Conservation (phyloP, 2,888 invertebrate genomes). For the Aelia acuminata region DNA sequence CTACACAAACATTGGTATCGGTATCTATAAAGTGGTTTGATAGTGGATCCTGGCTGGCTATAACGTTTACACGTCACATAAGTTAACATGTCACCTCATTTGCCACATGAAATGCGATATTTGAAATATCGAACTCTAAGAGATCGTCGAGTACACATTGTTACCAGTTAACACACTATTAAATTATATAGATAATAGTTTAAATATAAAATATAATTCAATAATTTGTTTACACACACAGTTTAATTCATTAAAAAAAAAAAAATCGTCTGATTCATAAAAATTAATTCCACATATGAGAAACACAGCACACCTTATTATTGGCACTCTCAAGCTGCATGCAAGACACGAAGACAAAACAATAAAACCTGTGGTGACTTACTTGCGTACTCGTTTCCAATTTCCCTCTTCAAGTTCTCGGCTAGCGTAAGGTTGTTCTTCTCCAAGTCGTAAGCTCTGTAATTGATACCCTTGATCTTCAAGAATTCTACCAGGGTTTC, state of each 20-base stretch:
- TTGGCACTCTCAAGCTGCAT: slow-evolving; percentile 58
- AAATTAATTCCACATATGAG: not conserved
- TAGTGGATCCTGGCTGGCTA: not conserved
- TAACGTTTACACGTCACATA: slow-evolving; percentile 4
- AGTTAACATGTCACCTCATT: slow-evolving; percentile 28
- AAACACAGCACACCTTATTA: slow-evolving; percentile 43
- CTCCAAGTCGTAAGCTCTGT: slow-evolving; percentile 76
- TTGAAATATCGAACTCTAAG: not conserved
- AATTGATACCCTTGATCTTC: slow-evolving; percentile 70
- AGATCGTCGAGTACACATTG: not conserved
- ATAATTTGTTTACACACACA: not conserved
- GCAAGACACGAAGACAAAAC: slow-evolving; percentile 38
- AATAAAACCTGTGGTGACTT: slow-evolving; percentile 69
- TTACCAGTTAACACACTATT: not conserved
- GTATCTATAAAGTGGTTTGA: slow-evolving; percentile 15
- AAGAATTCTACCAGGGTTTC: slow-evolving; percentile 78
- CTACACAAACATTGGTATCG: slow-evolving; percentile 26
- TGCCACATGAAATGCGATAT: slow-evolving; percentile 2
- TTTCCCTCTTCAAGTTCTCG: slow-evolving; percentile 75
- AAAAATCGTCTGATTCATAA: not conserved
- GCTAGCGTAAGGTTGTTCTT: slow-evolving; percentile 70
- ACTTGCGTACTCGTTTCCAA: slow-evolving; percentile 74
- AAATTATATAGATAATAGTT: not conserved
- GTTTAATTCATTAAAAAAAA: not conserved
- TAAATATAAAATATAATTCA: not conserved